Evolutionary conservation across 64 coral and sea anemone genomes (phyloP).

Genomic region (Cladopsammia gracilis): DNA sequence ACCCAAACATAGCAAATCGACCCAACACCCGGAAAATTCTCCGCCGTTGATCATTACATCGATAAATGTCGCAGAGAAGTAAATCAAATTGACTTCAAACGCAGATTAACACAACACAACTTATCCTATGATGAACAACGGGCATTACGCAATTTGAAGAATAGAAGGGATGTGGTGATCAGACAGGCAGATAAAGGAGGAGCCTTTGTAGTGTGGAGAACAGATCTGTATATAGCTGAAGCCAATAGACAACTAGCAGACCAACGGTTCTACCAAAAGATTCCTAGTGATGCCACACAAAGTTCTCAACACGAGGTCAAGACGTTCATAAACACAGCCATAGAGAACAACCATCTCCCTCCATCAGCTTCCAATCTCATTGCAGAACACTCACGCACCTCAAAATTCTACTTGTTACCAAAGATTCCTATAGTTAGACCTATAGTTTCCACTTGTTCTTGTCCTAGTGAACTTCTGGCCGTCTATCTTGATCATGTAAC

Average conservation of each 20-base stretch:
- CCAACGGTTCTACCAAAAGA: too few relatives aligned
- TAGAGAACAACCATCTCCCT: neutral
- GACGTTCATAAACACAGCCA: neutral
- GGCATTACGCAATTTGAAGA: neutral
- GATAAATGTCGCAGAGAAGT: conserved; percentile 10
- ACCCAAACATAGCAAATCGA: conserved; percentile 8
- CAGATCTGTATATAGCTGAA: too few relatives aligned
- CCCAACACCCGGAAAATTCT: too few relatives aligned
- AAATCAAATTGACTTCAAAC: neutral
- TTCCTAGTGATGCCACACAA: conserved; percentile 18
- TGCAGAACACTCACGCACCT: conserved; percentile 2
- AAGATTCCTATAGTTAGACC: too few relatives aligned
- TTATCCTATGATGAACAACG: neutral
- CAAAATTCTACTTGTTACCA: too few relatives aligned
- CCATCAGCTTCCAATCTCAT: neutral
- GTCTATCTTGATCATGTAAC: too few relatives aligned
- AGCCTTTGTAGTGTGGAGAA: conserved; percentile 8
- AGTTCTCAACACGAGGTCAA: neutral
- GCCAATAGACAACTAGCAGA: too few relatives aligned
- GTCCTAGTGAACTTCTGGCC: too few relatives aligned
- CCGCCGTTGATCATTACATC: too few relatives aligned
- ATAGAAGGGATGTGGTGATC: neutral
- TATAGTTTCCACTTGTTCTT: too few relatives aligned
- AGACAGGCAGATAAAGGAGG: neutral
- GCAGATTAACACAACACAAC: neutral